Percentiles rank a stretch among this genome's conserved stretches.
Evolutionary conservation across 2,797 vertebrate genomes (phyloP).

Genomic region (Syngnathus acus): DNA sequence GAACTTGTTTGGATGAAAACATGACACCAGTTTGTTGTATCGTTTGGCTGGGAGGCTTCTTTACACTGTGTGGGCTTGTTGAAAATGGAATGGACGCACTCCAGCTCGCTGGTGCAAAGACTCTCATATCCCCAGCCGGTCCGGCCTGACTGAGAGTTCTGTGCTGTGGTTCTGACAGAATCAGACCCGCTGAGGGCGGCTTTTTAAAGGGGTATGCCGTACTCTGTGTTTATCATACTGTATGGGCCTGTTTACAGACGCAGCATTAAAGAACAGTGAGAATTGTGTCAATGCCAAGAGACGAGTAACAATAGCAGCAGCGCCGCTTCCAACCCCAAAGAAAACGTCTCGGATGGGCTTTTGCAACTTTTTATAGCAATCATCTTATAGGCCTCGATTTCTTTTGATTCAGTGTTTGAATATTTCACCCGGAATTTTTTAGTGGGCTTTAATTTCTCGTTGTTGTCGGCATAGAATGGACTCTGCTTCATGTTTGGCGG

Average conservation of each 20-base stretch:
- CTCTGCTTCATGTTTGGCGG: not conserved
- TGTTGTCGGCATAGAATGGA: slow-evolving; percentile 2
- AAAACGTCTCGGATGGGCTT: too few relatives aligned
- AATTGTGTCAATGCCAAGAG: slow-evolving; percentile 12
- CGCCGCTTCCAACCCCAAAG: too few relatives aligned
- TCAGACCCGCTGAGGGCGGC: slow-evolving; percentile 46
- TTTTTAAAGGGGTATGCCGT: slow-evolving; percentile 45
- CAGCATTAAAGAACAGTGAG: slow-evolving; percentile 5
- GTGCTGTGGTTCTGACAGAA: slow-evolving; percentile 64
- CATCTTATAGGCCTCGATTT: not conserved
- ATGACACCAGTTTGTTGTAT: not conserved
- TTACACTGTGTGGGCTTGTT: slow-evolving; percentile 31
- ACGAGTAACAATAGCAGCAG: not conserved
- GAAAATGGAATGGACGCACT: slow-evolving; percentile 48
- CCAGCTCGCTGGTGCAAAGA: slow-evolving; percentile 29
- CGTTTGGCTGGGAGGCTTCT: slow-evolving; percentile 21
- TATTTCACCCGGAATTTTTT: not conserved
- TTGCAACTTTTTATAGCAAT: too few relatives aligned
- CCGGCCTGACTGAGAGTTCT: slow-evolving; percentile 63
- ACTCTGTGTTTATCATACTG: slow-evolving; percentile 20
- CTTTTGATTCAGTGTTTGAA: not conserved
- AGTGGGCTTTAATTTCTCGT: slow-evolving; percentile 5
- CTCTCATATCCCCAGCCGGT: slow-evolving; percentile 52
- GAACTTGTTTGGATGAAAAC: not conserved
- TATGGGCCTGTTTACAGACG: slow-evolving; percentile 15